Evolutionary conservation across 2,797 vertebrate genomes (phyloP).

Genomic region (Bufotes viridis): DNA sequence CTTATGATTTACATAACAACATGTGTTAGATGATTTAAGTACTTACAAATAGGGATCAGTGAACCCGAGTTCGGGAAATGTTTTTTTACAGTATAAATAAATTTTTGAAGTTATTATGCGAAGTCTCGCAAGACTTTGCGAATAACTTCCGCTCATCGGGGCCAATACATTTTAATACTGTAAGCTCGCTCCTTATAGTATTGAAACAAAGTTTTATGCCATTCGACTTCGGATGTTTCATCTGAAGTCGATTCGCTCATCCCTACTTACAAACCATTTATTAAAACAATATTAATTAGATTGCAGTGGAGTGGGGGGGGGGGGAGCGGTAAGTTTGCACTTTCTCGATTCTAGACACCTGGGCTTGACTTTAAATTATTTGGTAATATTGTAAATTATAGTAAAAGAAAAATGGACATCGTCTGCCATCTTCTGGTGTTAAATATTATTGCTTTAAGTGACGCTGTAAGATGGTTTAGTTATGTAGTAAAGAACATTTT

Average conservation of each 20-base stretch:
- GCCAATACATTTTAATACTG: too few species aligned
- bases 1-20: neutral
- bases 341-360: neutral
- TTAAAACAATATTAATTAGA: neutral
- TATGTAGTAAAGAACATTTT: neutral
- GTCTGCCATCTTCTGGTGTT: conserved; percentile 10
- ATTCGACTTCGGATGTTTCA: too few species aligned
- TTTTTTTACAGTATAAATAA: too few species aligned
- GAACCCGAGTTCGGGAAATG: too few species aligned
- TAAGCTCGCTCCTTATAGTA: too few species aligned
- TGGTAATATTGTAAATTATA: neutral
- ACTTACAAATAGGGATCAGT: too few species aligned
- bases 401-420: neutral
- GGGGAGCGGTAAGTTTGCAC: neutral
- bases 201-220: too few species aligned
- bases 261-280: neutral
- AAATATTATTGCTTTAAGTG: neutral
- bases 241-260: too few species aligned
- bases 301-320: neutral
- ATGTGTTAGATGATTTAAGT: neutral
- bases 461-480: too few species aligned
- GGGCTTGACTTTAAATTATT: neutral
- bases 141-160: too few species aligned
- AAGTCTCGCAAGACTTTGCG: too few species aligned
- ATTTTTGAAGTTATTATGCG: too few species aligned